Conservation (phyloP, 2,888 invertebrate genomes). For the Actias luna region DNA sequence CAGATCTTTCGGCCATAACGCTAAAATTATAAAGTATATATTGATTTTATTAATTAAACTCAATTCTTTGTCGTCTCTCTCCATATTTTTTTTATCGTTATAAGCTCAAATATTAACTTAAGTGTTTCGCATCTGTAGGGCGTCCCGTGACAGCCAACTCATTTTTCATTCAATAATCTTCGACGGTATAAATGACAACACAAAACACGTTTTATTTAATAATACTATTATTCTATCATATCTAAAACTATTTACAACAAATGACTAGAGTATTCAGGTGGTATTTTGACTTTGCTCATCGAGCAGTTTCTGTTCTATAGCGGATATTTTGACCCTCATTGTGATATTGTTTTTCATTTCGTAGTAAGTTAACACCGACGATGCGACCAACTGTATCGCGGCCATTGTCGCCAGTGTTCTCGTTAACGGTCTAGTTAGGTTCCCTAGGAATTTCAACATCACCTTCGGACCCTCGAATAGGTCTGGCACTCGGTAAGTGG, state of each 20-base stretch:
- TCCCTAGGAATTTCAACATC: conserved; percentile 75
- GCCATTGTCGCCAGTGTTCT: conserved; percentile 72
- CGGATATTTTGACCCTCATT: conserved; percentile 60
- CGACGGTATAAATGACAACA: background rate
- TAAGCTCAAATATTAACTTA: too few species aligned
- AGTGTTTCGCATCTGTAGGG: too few species aligned
- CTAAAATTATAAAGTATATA: too few species aligned
- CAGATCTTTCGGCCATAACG: too few species aligned
- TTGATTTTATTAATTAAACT: too few species aligned
- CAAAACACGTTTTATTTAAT: background rate
- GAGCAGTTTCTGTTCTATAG: conserved; percentile 54
- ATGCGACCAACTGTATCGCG: conserved; percentile 75
- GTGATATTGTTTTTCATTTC: conserved; percentile 78
- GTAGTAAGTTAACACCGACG: conserved; percentile 82
- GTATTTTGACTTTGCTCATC: conserved; percentile 26
- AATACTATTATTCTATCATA: background rate
- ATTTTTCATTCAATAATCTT: too few species aligned
- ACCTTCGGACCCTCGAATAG: conserved; percentile 79
- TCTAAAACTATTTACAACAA: background rate
- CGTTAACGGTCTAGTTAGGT: conserved; percentile 78
- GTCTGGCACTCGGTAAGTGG: conserved; percentile 84
- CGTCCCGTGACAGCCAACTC: too few species aligned
- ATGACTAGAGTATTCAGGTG: background rate
- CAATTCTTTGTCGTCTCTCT: too few species aligned
- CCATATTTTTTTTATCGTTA: too few species aligned